phyloP scores from a whole-genome alignment of 1,140 invertebrate genomes.

The Drosophila murphyi region DNA sequence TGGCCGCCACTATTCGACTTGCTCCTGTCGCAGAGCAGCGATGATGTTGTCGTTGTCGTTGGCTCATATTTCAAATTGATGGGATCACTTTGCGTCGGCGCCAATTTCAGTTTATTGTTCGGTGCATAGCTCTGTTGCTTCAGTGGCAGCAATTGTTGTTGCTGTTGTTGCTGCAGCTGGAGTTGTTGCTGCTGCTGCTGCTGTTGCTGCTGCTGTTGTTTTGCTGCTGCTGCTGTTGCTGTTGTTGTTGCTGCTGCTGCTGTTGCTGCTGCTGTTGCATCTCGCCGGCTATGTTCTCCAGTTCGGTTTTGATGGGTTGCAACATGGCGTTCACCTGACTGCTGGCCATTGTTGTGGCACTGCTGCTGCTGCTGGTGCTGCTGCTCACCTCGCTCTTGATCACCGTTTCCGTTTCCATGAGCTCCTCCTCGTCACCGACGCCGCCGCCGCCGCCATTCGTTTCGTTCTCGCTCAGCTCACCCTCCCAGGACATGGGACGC shows the following conservation, averaged over 20 bases:
- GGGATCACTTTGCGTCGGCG: constrained; percentile 80
- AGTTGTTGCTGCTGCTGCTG: constrained; percentile 32
- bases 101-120: constrained; percentile 61
- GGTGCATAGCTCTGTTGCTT: constrained; percentile 17
- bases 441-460: constrained; percentile 35
- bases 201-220: constrained; percentile 17
- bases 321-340: constrained; percentile 26
- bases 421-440: constrained; percentile 80
- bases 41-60: constrained; percentile 72
- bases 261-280: constrained; percentile 45
- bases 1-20: constrained; percentile 72
- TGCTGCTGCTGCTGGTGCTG: constrained; percentile 4
- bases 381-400: constrained; percentile 69
- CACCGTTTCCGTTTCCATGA: constrained; percentile 82
- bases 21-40: constrained; percentile 70
- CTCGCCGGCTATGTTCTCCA: constrained; percentile 70
- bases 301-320: constrained; percentile 69
- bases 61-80: constrained; percentile 84
- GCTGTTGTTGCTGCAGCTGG: constrained; percentile 6
- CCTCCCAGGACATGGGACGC: constrained; percentile 96
- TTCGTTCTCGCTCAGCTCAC: constrained; percentile 91
- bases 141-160: constrained; percentile 16
- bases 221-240: constrained; percentile 20
- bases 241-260: constrained; percentile 30
- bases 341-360: neutral